Percentiles rank a stretch among this genome's conserved stretches.
Evolutionary conservation across 2,797 vertebrate genomes (phyloP).

Genomic region (Falco columbarius): DNA sequence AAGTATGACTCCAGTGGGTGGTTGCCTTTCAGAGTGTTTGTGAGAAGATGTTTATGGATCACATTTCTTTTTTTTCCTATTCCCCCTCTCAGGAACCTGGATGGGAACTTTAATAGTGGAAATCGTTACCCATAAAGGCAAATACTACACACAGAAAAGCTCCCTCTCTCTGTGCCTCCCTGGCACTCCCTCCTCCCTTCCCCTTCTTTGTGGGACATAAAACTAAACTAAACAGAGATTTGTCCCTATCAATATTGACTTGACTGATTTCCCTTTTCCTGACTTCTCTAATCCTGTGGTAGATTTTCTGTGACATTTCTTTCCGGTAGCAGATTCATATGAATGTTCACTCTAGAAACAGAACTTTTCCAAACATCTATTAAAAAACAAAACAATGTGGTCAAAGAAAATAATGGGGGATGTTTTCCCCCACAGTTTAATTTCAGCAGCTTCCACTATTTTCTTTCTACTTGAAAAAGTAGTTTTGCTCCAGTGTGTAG

Average conservation of each 20-base stretch:
- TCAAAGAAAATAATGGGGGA: slow-evolving; percentile 32
- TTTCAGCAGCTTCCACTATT: slow-evolving; percentile 17
- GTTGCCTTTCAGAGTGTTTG: slow-evolving; percentile 18
- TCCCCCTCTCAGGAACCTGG: background rate
- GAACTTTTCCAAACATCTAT: slow-evolving; percentile 42
- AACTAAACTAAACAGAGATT: slow-evolving; percentile 32
- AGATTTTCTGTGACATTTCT: slow-evolving; percentile 48
- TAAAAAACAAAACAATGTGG: slow-evolving; percentile 53
- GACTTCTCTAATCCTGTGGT: slow-evolving; percentile 54
- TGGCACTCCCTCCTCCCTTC: background rate
- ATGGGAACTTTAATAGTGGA: slow-evolving; percentile 26
- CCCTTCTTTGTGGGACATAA: slow-evolving; percentile 5
- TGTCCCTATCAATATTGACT: slow-evolving; percentile 50
- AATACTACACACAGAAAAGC: background rate
- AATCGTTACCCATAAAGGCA: background rate
- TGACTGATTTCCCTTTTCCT: slow-evolving; percentile 61
- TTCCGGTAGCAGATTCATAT: slow-evolving; percentile 39
- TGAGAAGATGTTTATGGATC: slow-evolving; percentile 25
- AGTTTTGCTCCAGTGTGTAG: background rate
- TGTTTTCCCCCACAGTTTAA: slow-evolving; percentile 32
- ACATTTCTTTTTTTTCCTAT: background rate
- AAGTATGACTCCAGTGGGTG: background rate
- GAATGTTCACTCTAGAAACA: slow-evolving; percentile 25
- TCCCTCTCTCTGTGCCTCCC: background rate
- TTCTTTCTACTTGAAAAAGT: slow-evolving; percentile 28